These are phyloP conservation scores for Cosmia trapezina DNA, from an alignment of 2,888 invertebrate genomes.

Conservation along the genomic window DNA sequence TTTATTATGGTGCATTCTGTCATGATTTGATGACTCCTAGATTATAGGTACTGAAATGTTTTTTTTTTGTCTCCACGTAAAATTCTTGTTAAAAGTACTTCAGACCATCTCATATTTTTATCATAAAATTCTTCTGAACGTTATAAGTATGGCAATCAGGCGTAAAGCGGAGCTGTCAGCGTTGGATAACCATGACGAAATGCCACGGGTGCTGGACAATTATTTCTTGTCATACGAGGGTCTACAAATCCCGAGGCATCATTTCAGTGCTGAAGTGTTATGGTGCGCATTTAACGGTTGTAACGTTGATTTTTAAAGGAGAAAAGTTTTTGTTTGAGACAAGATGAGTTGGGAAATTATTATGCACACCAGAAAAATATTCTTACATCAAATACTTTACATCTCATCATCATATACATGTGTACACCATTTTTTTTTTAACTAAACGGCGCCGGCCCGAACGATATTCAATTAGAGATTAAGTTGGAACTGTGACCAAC, in stretches of 20 bases:
- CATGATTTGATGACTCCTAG: too few species aligned
- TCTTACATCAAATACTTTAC: too few species aligned
- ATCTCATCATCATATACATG: too few species aligned
- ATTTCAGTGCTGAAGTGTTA: slow-evolving; percentile 51
- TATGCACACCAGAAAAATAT: too few species aligned
- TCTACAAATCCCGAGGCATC: slow-evolving; percentile 41
- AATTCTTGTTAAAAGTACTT: neutral
- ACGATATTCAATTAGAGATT: too few species aligned
- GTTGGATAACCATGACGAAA: slow-evolving; percentile 44
- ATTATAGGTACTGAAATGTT: too few species aligned
- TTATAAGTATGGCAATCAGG: slow-evolving; percentile 42
- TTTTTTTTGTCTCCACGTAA: too few species aligned
- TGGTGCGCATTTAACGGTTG: slow-evolving; percentile 4
- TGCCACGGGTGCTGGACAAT: slow-evolving; percentile 36
- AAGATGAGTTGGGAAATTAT: too few species aligned
- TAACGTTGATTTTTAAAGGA: neutral
- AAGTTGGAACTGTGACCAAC: too few species aligned
- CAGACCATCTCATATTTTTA: slow-evolving; percentile 34
- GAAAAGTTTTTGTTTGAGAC: neutral
- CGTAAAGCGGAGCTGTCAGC: slow-evolving; percentile 58
- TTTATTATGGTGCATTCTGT: too few species aligned
- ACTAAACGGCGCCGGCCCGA: too few species aligned
- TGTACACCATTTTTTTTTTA: too few species aligned
- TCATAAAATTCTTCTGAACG: slow-evolving; percentile 40
- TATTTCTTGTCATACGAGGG: slow-evolving; percentile 56